A percentile compares a stretch with the other conserved stretches of the same genome.
phyloP scores from a whole-genome alignment of 64 coral and sea anemone species.

The Stichodactyla mertensii region DNA sequence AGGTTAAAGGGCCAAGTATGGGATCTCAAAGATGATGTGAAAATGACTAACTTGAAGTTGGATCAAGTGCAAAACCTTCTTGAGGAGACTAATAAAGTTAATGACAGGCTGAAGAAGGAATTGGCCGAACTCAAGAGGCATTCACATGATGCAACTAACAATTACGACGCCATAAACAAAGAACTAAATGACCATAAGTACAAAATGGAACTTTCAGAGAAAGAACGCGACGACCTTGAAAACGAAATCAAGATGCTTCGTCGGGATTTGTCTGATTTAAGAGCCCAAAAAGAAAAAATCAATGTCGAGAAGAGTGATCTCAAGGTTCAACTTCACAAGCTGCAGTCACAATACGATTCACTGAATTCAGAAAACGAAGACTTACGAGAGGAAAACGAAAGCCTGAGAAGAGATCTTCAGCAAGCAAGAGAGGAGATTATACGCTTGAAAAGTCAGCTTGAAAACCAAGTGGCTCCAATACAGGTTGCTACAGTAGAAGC shows the following conservation, averaged over 20 bases:
- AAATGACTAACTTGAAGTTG: constrained; percentile 54
- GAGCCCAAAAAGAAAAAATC: constrained; percentile 61
- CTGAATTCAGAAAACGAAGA: constrained; percentile 58
- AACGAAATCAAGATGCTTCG: constrained; percentile 65
- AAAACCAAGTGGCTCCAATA: constrained; percentile 28
- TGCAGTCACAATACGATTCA: constrained; percentile 44
- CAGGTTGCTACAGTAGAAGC: constrained; percentile 61
- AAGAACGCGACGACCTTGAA: constrained; percentile 57
- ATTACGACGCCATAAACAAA: constrained; percentile 47
- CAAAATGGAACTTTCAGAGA: constrained; percentile 50
- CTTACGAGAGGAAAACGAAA: constrained; percentile 59
- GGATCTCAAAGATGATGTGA: constrained; percentile 71
- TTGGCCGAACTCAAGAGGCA: constrained; percentile 56
- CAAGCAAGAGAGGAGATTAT: constrained; percentile 34
- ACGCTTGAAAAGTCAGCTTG: not conserved
- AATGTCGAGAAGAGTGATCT: constrained; percentile 73
- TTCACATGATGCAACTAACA: constrained; percentile 49
- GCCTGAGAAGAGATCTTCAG: constrained; percentile 46
- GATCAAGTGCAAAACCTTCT: constrained; percentile 63
- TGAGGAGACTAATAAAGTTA: constrained; percentile 71
- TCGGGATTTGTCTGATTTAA: constrained; percentile 52
- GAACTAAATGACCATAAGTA: constrained; percentile 38
- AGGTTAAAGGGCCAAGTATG: constrained; percentile 69
- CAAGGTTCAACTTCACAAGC: constrained; percentile 60
- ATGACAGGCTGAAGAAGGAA: constrained; percentile 79